Base-by-base conservation (phyloP, 2,888 invertebrate species). In the Sminthurinus aureus region DNA sequence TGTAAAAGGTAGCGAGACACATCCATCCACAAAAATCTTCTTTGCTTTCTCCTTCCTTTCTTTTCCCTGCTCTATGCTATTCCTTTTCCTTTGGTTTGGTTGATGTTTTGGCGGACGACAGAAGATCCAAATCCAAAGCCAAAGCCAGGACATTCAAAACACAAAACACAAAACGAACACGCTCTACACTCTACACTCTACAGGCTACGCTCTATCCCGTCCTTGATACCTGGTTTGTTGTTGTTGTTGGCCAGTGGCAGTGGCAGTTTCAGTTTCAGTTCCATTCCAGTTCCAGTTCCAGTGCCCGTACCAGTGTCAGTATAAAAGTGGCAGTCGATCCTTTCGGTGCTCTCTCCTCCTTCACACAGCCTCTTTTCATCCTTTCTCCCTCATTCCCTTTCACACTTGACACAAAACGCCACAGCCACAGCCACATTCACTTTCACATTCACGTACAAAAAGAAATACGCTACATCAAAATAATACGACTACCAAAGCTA, bases 11-110 rank as follows among this genome's bases (percentile, higher is more conserved):
- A 58, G 58, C 0, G 15, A 58, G 58, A 13, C 58, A 38, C 38
- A 38, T 38, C 6, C 38, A 38, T 38, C 6, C 38, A 38, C 38
- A 38, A 38, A 38, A 38, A 11, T 58, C 81, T 81, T 50, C 50
- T 75, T n/a, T n/a, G n/a, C 81, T 20, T 22, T 52, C 73, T 75
- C 81, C 50, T 84, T 81, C 66, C 24, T 73, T 38, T 77, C 82
- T 81, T 26, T 75, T 79, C 73, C 52, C 26, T 83, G 38, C 3
- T 38, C 6, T 38, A 38, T 38, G n/a, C 6, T 38, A 38, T 38
- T 38, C 6, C 38, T 38, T 38, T 38, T 6, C 6, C 1, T 38
- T 38, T 38, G 38, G 38, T 38, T 38, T 38, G 38, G 38, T 38
- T 38, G 38, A 6, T 38, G 38, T 38, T 38, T 38, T 38, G 38